Conservation (phyloP, 2,797 vertebrate genomes). For the Emys orbicularis region DNA sequence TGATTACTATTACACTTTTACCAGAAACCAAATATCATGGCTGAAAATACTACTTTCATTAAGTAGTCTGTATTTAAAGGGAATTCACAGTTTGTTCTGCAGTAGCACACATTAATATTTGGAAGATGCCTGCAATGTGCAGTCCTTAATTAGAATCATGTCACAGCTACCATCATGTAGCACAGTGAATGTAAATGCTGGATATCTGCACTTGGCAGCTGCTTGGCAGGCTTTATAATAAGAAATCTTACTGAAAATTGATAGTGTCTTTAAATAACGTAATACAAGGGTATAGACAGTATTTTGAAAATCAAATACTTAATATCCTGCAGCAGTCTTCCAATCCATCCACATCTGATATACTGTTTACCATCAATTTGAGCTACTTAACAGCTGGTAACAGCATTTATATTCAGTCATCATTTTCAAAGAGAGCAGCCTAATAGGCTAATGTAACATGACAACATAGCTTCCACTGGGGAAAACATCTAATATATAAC, state of each 20-base stretch:
- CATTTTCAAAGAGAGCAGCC: not conserved
- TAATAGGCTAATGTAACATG: not conserved
- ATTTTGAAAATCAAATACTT: constrained; percentile 63
- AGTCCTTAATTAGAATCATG: constrained; percentile 73
- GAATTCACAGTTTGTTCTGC: constrained; percentile 64
- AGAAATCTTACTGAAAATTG: constrained; percentile 51
- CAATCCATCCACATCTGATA: constrained; percentile 1
- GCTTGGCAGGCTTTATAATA: constrained; percentile 54
- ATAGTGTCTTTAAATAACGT: constrained; percentile 58
- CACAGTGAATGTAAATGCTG: constrained; percentile 67
- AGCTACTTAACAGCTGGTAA: constrained; percentile 5
- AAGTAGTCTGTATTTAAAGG: constrained; percentile 44
- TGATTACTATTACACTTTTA: constrained; percentile 25
- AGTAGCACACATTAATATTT: constrained; percentile 68
- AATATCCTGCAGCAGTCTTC: constrained; percentile 16
- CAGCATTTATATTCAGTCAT: not conserved
- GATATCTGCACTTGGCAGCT: constrained; percentile 69
- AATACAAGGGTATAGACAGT: constrained; percentile 7
- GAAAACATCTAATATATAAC: not conserved
- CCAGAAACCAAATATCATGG: constrained; percentile 45
- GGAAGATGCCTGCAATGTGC: constrained; percentile 68
- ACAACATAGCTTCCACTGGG: not conserved
- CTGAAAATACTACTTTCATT: constrained; percentile 32
- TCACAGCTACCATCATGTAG: constrained; percentile 66
- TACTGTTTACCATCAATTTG: not conserved